phyloP scores from a whole-genome alignment of 2,113 vertebrate species.

The Hemiprocne comata region DNA sequence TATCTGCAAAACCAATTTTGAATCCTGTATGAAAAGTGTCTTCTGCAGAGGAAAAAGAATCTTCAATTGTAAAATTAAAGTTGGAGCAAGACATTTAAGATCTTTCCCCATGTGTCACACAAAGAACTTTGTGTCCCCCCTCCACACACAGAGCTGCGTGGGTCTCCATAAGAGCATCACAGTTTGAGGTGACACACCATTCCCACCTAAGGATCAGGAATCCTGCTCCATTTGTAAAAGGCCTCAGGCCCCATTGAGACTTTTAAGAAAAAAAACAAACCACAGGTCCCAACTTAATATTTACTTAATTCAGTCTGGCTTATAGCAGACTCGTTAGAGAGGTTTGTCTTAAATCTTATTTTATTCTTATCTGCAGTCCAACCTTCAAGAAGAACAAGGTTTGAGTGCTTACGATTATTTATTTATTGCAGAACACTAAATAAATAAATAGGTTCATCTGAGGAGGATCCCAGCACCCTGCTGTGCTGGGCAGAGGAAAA shows the following conservation, averaged over 20 bases:
- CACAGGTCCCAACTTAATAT: not conserved
- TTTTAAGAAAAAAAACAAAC: not conserved
- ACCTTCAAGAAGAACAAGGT: not conserved
- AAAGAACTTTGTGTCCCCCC: not conserved
- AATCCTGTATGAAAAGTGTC: not conserved
- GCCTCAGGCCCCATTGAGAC: not conserved
- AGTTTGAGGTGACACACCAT: not conserved
- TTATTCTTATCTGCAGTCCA: not conserved
- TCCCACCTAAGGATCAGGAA: not conserved
- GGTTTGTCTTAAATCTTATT: not conserved
- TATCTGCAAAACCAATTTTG: not conserved
- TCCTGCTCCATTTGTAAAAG: not conserved
- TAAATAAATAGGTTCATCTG: not conserved
- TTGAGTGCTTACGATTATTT: not conserved
- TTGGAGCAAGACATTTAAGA: not conserved
- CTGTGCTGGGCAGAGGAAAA: not conserved
- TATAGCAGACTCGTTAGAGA: not conserved
- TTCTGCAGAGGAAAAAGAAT: not conserved
- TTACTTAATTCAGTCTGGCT: not conserved
- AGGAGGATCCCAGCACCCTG: not conserved
- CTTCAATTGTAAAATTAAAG: not conserved
- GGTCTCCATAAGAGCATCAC: rapidly evolving
- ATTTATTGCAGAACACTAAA: not conserved
- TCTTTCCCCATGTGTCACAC: not conserved
- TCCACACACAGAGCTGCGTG: not conserved